These are phyloP conservation scores for Callionymus lyra DNA, from an alignment of 2,113 vertebrate species.

Conservation along the genomic window DNA sequence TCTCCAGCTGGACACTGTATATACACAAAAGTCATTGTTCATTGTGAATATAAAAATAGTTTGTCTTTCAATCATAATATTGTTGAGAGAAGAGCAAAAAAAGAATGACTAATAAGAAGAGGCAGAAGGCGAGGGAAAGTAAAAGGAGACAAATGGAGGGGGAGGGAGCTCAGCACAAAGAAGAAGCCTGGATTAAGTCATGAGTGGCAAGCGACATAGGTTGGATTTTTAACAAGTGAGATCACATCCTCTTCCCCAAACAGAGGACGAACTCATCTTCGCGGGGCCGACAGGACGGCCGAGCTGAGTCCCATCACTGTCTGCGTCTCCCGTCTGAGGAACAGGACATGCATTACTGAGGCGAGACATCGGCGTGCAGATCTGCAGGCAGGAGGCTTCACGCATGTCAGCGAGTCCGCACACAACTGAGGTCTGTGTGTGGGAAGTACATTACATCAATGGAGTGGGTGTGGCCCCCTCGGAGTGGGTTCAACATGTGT, in stretches of 20 bases:
- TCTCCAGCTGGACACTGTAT: too few relatives aligned
- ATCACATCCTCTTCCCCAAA: conserved; percentile 82
- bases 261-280: conserved; percentile 73
- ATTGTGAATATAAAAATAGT: too few relatives aligned
- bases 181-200: conserved; percentile 78
- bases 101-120: conserved; percentile 3
- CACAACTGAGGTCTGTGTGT: conserved; percentile 7
- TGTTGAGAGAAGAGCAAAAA: neutral
- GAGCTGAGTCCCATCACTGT: conserved; percentile 38
- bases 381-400: conserved; percentile 24
- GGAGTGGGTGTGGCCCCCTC: neutral
- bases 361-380: conserved; percentile 44
- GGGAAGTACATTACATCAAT: conserved; percentile 6
- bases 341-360: conserved; percentile 42
- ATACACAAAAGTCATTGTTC: too few relatives aligned
- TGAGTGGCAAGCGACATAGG: conserved; percentile 80
- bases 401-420: conserved; percentile 48
- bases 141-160: conserved; percentile 34
- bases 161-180: conserved; percentile 60
- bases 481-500: neutral
- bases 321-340: conserved; percentile 28
- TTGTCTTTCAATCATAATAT: neutral
- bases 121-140: conserved; percentile 14
- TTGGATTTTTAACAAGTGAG: conserved; percentile 82
- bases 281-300: conserved; percentile 52